A percentile compares a stretch with the other conserved stretches of the same genome.
Conservation (phyloP, 2,113 vertebrate genomes). For the Oncorhynchus masou region DNA sequence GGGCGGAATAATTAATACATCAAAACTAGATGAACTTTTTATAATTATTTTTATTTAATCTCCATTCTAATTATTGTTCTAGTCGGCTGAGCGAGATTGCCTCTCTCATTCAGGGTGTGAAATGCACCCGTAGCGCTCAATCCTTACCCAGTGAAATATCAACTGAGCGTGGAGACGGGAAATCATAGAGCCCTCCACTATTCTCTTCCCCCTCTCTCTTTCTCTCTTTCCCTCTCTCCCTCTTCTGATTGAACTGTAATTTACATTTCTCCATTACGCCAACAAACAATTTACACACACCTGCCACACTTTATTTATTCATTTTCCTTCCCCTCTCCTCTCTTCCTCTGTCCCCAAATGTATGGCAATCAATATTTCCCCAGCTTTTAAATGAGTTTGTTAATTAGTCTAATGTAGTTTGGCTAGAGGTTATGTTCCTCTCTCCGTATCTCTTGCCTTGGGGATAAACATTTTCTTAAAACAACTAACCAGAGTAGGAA, state of each 20-base stretch:
- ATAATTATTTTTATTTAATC: constrained; percentile 99
- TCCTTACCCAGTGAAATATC: constrained; percentile 99
- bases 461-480: constrained; percentile 57
- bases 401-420: constrained; percentile 77
- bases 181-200: constrained; percentile 80
- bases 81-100: constrained; percentile 99
- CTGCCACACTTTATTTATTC: constrained; percentile 62
- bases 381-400: constrained; percentile 72
- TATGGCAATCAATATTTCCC: constrained; percentile 73
- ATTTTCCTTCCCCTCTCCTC: constrained; percentile 28
- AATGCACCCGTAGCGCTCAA: constrained; percentile 95
- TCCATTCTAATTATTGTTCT: constrained; percentile 99
- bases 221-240: constrained; percentile 27
- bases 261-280: constrained; percentile 86
- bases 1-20: constrained; percentile 99
- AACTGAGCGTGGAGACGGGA: constrained; percentile 96
- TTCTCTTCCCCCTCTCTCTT: constrained; percentile 42
- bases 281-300: constrained; percentile 80
- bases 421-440: constrained; percentile 59
- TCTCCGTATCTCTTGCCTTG: constrained; percentile 37
- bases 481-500: constrained; percentile 41
- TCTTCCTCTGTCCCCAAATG: constrained; percentile 46
- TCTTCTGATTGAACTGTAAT: constrained; percentile 97
- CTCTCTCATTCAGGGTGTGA: constrained; percentile 98
- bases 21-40: constrained; percentile 99